These are phyloP conservation scores for Trichacis sp. DNA, from an alignment of 2,888 invertebrate species.

Conservation along the genomic window DNA sequence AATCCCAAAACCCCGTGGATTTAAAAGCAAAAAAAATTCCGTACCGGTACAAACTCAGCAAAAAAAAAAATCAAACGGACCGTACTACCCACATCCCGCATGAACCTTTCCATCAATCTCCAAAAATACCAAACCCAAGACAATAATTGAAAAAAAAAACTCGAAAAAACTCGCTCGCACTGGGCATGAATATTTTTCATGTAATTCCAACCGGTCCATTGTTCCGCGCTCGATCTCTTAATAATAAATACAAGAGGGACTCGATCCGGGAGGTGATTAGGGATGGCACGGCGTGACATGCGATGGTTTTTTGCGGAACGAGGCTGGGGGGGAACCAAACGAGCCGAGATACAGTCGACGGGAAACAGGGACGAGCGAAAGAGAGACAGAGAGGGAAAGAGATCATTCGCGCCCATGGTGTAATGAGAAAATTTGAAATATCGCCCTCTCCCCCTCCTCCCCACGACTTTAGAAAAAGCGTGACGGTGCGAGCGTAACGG, in stretches of 20 bases:
- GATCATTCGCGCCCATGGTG: constrained; percentile 67
- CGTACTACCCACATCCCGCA: neutral
- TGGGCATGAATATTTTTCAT: neutral
- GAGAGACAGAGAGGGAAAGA: constrained; percentile 43
- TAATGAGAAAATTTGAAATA: constrained; percentile 70
- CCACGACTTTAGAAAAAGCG: constrained; percentile 46
- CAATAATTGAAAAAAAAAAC: no score
- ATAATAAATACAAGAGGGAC: constrained; percentile 68
- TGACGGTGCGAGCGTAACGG: constrained; percentile 55
- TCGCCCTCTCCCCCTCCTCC: constrained; percentile 53
- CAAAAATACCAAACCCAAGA: no score
- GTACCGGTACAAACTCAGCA: no score
- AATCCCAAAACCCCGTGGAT: no score
- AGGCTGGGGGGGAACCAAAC: constrained; percentile 19
- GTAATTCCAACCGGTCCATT: constrained; percentile 21
- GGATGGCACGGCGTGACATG: constrained; percentile 26
- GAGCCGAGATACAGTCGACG: constrained; percentile 26
- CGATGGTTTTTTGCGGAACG: constrained; percentile 33
- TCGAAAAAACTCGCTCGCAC: neutral
- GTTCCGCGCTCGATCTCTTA: constrained; percentile 66
- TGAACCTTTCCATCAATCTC: no score
- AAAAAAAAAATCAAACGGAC: no score
- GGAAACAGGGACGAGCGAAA: constrained; percentile 27
- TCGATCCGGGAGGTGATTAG: constrained; percentile 58
- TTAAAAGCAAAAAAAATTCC: no score